Evolutionary conservation across 2,888 invertebrate species (phyloP).

Genomic region (Dolomedes plantarius): DNA sequence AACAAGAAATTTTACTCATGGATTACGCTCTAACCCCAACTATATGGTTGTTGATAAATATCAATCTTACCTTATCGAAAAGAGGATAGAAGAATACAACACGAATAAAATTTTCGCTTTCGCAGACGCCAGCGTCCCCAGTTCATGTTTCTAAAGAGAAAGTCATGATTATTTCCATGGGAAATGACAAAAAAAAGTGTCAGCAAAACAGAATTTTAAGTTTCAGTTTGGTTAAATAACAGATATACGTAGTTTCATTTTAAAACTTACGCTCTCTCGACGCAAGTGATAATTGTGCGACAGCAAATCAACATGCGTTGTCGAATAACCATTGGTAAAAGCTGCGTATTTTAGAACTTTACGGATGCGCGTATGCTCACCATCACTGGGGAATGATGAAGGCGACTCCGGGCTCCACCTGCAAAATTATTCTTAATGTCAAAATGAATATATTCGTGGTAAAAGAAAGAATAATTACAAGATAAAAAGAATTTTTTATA

Average conservation of each 20-base stretch:
- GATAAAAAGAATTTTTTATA: too few species aligned
- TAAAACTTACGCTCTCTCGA: slow-evolving; percentile 14
- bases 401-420: slow-evolving; percentile 46
- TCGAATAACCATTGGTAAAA: slow-evolving; percentile 39
- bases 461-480: too few species aligned
- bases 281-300: neutral
- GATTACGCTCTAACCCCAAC: too few species aligned
- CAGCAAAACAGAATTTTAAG: too few species aligned
- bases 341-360: slow-evolving; percentile 35
- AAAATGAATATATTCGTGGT: too few species aligned
- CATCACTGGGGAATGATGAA: neutral
- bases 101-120: neutral
- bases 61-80: slow-evolving; percentile 31
- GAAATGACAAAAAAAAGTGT: too few species aligned
- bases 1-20: too few species aligned
- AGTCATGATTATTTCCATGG: too few species aligned
- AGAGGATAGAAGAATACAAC: neutral
- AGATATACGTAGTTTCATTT: too few species aligned
- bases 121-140: neutral
- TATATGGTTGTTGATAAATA: too few species aligned
- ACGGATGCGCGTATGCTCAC: slow-evolving; percentile 1
- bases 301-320: slow-evolving; percentile 28
- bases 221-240: too few species aligned
- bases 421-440: too few species aligned
- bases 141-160: slow-evolving; percentile 20